A percentile compares a stretch with the other conserved stretches of the same genome.
Evolutionary conservation across 1,140 invertebrate genomes (phyloP).

Genomic region (Tetranychus cinnabarinus): DNA sequence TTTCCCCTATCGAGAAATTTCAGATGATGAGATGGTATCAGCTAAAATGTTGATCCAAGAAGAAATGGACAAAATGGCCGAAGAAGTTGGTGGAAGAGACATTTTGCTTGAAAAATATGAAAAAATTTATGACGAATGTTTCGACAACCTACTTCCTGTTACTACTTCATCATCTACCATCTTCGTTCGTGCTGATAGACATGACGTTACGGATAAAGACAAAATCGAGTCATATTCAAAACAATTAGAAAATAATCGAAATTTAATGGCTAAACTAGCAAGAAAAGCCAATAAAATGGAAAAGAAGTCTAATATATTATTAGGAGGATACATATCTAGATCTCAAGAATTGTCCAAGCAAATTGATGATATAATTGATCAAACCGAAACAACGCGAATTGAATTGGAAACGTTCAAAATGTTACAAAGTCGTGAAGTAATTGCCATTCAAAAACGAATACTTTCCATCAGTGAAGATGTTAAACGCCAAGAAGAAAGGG

Average conservation of each 20-base stretch:
- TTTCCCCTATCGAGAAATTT: slow-evolving; percentile 52
- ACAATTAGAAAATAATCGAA: slow-evolving; percentile 44
- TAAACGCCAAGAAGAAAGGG: slow-evolving; percentile 63
- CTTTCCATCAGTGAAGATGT: slow-evolving; percentile 74
- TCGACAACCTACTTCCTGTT: slow-evolving; percentile 58
- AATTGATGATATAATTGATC: slow-evolving; percentile 58
- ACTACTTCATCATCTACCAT: slow-evolving; percentile 46
- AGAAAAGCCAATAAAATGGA: slow-evolving; percentile 91
- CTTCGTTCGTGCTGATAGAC: slow-evolving; percentile 61
- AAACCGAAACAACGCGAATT: slow-evolving; percentile 63
- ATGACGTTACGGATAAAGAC: slow-evolving; percentile 77
- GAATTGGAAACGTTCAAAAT: slow-evolving; percentile 81
- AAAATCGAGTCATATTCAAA: slow-evolving; percentile 78
- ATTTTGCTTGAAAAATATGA: slow-evolving; percentile 67
- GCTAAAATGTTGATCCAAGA: slow-evolving; percentile 76
- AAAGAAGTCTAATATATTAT: slow-evolving; percentile 82
- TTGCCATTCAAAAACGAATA: slow-evolving; percentile 65
- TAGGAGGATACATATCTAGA: slow-evolving; percentile 65
- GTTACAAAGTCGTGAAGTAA: slow-evolving; percentile 64
- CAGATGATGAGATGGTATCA: slow-evolving; percentile 40
- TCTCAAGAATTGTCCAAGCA: slow-evolving; percentile 74
- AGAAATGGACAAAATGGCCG: slow-evolving; percentile 73
- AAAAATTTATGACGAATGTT: slow-evolving; percentile 92
- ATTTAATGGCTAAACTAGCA: slow-evolving; percentile 80
- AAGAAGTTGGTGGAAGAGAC: slow-evolving; percentile 84